Percentiles rank a stretch among this genome's conserved stretches.
Conservation (phyloP, 1,140 invertebrate species). For the Homalodisca vitripennis region DNA sequence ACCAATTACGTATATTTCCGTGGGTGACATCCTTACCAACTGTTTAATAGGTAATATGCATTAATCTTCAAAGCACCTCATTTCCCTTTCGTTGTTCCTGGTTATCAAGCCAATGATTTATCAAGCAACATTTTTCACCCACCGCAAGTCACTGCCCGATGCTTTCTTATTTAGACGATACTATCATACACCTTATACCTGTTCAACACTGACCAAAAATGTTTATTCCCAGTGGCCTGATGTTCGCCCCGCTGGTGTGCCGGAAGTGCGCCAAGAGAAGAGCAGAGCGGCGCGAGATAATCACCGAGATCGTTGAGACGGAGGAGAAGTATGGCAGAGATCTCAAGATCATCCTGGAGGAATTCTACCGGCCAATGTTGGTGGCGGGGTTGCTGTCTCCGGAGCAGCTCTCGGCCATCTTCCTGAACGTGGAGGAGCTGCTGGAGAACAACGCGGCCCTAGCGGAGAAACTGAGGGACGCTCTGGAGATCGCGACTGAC, state of each 20-base stretch:
- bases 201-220: no score
- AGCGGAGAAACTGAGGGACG: slow-evolving; percentile 80
- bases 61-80: no score
- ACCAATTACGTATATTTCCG: no score
- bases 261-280: slow-evolving; percentile 84
- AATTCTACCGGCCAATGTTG: slow-evolving; percentile 92
- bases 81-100: no score
- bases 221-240: slow-evolving; percentile 57
- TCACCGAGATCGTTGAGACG: slow-evolving; percentile 94
- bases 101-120: no score
- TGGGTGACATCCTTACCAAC: no score
- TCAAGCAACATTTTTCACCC: no score
- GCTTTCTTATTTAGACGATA: no score
- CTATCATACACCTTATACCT: no score
- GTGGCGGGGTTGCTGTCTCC: slow-evolving; percentile 73
- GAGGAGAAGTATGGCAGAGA: slow-evolving; percentile 94
- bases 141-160: no score
- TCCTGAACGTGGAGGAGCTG: slow-evolving; percentile 91
- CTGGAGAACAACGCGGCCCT: slow-evolving; percentile 85
- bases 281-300: slow-evolving; percentile 89
- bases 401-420: slow-evolving; percentile 84
- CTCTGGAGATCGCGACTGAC: slow-evolving; percentile 80
- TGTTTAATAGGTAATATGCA: no score
- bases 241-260: slow-evolving; percentile 79
- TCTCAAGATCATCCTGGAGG: slow-evolving; percentile 86